A percentile compares a stretch with the other conserved stretches of the same genome.
Evolutionary conservation across 2,113 vertebrate genomes (phyloP).

Genomic region (Siphamia tubifer): DNA sequence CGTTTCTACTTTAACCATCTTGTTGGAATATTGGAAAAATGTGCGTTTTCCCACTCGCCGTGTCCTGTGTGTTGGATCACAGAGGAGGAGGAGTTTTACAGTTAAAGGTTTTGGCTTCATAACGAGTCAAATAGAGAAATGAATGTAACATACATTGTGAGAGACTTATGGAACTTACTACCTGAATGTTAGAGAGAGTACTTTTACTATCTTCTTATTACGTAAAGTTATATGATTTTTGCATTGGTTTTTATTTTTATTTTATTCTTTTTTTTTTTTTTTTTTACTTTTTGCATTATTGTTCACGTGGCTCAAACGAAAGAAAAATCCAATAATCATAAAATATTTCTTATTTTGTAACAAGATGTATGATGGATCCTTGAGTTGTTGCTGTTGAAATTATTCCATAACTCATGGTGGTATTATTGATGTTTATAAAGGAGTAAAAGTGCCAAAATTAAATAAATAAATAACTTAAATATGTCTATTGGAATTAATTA

Average conservation of each 20-base stretch:
- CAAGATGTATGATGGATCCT: slow-evolving; percentile 62
- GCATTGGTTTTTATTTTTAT: slow-evolving; percentile 32
- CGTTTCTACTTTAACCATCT: slow-evolving; percentile 85
- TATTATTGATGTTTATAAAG: slow-evolving; percentile 55
- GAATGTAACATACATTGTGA: slow-evolving; percentile 74
- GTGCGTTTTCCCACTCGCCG: slow-evolving; percentile 64
- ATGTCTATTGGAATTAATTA: too few species aligned
- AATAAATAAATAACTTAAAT: too few species aligned
- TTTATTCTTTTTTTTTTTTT: slow-evolving; percentile 21
- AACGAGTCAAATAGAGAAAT: slow-evolving; percentile 58
- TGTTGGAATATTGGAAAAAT: slow-evolving; percentile 68
- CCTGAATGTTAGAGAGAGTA: slow-evolving; percentile 78
- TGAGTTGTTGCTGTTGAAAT: slow-evolving; percentile 62
- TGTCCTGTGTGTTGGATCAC: slow-evolving; percentile 58
- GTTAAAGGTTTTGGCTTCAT: slow-evolving; percentile 26
- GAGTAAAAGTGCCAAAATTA: too few species aligned
- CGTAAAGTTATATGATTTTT: slow-evolving; percentile 56
- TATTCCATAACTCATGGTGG: slow-evolving; percentile 50
- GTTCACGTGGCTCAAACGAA: slow-evolving; percentile 44
- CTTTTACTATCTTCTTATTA: slow-evolving; percentile 62
- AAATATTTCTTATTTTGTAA: slow-evolving; percentile 66
- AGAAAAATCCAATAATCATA: slow-evolving; percentile 22
- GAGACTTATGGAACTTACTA: slow-evolving; percentile 73
- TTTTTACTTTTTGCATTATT: slow-evolving; percentile 54
- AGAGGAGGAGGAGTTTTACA: slow-evolving; percentile 49